A percentile compares a stretch with the other conserved stretches of the same genome.
These are phyloP conservation scores for Cinclus mexicanus DNA, from an alignment of 2,113 vertebrate species.

Conservation along the genomic window DNA sequence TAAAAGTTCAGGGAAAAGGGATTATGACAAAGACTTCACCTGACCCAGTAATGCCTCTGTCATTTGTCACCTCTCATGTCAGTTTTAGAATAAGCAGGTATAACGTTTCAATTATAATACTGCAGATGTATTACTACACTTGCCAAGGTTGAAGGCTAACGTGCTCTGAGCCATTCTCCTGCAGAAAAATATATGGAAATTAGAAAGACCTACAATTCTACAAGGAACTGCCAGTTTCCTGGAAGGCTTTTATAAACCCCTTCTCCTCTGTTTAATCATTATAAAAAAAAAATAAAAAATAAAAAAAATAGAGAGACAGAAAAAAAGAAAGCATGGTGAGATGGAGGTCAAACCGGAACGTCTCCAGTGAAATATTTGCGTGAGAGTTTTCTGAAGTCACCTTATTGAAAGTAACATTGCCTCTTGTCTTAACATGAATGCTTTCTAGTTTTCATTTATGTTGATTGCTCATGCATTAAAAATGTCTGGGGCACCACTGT, in stretches of 20 bases:
- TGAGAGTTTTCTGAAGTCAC: slow-evolving; percentile 77
- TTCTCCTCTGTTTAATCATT: slow-evolving; percentile 24
- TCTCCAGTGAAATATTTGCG: slow-evolving; percentile 72
- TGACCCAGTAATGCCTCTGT: slow-evolving; percentile 66
- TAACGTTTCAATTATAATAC: slow-evolving; percentile 70
- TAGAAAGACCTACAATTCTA: slow-evolving; percentile 47
- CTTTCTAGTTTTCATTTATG: slow-evolving; percentile 68
- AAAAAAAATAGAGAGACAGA: background rate
- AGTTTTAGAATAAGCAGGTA: slow-evolving; percentile 65
- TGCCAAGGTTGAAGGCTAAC: slow-evolving; percentile 69
- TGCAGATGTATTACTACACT: slow-evolving; percentile 62
- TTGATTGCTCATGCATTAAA: slow-evolving; percentile 71
- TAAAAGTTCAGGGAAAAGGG: slow-evolving; percentile 58
- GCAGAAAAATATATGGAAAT: slow-evolving; percentile 73
- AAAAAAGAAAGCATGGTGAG: background rate
- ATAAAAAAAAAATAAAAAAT: background rate
- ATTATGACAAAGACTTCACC: slow-evolving; percentile 71
- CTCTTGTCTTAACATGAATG: slow-evolving; percentile 66
- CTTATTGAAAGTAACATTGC: slow-evolving; percentile 57
- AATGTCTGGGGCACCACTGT: slow-evolving; percentile 61
- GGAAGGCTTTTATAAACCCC: slow-evolving; percentile 50
- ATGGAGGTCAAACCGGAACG: slow-evolving; percentile 70
- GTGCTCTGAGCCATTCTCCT: slow-evolving; percentile 66
- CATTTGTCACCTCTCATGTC: slow-evolving; percentile 74
- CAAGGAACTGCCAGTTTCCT: slow-evolving; percentile 73